Base-by-base conservation (phyloP, 2,113 vertebrate species). In the Caloenas nicobarica region DNA sequence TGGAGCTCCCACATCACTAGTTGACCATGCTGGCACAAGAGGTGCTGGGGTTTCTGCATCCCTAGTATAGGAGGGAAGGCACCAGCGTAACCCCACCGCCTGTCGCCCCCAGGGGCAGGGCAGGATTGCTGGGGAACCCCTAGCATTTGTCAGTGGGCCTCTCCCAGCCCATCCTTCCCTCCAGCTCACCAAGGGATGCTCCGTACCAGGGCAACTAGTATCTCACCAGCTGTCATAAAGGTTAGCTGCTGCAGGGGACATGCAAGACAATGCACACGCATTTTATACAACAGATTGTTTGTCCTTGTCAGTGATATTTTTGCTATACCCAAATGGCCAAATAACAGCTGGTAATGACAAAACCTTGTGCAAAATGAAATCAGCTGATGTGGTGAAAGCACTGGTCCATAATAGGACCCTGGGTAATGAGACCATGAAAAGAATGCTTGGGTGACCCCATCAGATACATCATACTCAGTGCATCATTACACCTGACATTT, bases 401-500 rank as follows among this genome's bases (percentile, higher is more conserved):
- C 9, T 44, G 62, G 42, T 48, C 60, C 64, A 24, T 72, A 94
- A 66, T 7, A 85, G 33, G 46, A 82, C 48, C 28, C n/a, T 23
- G 34, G 40, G 44, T 91, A 94, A 96, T 21, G 29, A 92, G 42
- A 73, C 21, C 33, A 44, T 21, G 44, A 91, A 92, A 65, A 77
- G 40, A 50, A 9, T 28, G 48, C 33, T 65, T 81, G n/a, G 70
- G 66, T 96, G 76, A 94, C 14, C 7, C 14, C 44, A 34, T 58
- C 29, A 74, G 82, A 61, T 82, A 33, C 56, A 87, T 69, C 76
- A 81, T 10, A 58, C 13, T 90, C 51, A 51, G 34, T n/a, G 34
- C 42, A 89, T 81, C 80, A 74, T 83, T 82, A 72, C 48, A 76
- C 65, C 60, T 89, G 91, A 81, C 76, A 92, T 82, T 82, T 92